These are phyloP conservation scores for Hypsibius dujardini DNA, from an alignment of 1,140 invertebrate species.

Conservation along the genomic window DNA sequence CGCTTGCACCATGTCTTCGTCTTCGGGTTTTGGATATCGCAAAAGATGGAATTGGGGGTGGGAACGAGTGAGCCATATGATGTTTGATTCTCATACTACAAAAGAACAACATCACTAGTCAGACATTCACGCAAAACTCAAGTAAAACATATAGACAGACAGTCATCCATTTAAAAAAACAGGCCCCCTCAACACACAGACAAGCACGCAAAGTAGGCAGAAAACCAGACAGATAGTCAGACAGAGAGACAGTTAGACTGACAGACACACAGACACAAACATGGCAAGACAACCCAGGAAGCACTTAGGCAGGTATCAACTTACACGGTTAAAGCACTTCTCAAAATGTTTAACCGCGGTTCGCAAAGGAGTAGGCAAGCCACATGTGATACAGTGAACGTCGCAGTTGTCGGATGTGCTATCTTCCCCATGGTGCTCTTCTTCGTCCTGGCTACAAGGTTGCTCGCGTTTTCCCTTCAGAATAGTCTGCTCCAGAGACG, in stretches of 20 bases:
- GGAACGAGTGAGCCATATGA: slow-evolving; percentile 87
- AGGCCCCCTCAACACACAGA: too few species aligned
- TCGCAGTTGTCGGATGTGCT: slow-evolving; percentile 51
- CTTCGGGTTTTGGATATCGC: slow-evolving; percentile 77
- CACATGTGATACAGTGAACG: slow-evolving; percentile 89
- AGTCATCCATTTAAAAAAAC: too few species aligned
- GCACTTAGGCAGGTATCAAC: background rate
- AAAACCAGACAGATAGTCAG: too few species aligned
- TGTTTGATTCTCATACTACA: slow-evolving; percentile 78
- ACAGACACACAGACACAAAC: too few species aligned
- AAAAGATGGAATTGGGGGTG: slow-evolving; percentile 86
- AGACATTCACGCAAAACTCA: too few species aligned
- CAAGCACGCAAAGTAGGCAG: too few species aligned
- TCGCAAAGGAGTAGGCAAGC: slow-evolving; percentile 64
- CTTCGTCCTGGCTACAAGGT: slow-evolving; percentile 46
- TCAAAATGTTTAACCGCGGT: slow-evolving; percentile 83
- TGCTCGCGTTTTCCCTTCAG: slow-evolving; percentile 48
- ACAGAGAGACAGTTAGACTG: too few species aligned
- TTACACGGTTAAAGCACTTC: slow-evolving; percentile 50
- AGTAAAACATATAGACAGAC: too few species aligned
- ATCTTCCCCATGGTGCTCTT: slow-evolving; percentile 48
- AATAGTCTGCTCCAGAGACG: slow-evolving; percentile 54
- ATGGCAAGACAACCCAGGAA: too few species aligned
- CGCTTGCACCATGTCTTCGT: slow-evolving; percentile 86
- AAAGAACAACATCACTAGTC: too few species aligned